Percentiles rank a stretch among this genome's conserved stretches.
Evolutionary conservation across 2,113 vertebrate species (phyloP).

Genomic region (Sebastes schlegelii): DNA sequence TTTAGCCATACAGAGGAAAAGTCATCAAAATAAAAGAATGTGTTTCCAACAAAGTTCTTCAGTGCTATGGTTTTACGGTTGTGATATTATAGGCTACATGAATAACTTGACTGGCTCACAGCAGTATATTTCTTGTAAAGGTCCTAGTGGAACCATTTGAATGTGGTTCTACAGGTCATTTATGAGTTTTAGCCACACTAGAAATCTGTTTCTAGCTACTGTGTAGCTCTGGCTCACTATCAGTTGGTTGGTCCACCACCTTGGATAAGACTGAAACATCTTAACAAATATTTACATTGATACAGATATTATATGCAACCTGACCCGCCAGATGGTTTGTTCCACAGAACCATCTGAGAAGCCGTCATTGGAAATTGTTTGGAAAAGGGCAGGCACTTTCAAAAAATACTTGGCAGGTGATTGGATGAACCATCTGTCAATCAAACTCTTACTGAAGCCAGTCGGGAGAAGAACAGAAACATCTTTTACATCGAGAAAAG

Average conservation of each 20-base stretch:
- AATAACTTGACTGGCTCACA: too few species aligned
- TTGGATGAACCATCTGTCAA: background rate
- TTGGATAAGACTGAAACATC: background rate
- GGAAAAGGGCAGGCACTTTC: background rate
- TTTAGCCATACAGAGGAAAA: background rate
- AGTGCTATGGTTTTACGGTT: background rate
- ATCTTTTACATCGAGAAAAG: background rate
- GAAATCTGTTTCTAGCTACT: background rate
- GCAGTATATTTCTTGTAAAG: background rate
- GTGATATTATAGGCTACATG: too few species aligned
- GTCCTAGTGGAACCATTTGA: background rate
- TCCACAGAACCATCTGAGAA: too few species aligned
- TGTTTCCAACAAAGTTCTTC: background rate
- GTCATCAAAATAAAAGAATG: background rate
- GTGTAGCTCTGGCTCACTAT: background rate
- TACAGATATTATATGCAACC: too few species aligned
- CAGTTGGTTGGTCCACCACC: background rate
- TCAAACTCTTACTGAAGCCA: background rate
- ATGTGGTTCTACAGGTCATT: background rate
- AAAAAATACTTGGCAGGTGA: background rate
- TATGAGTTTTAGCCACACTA: background rate
- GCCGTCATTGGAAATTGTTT: too few species aligned
- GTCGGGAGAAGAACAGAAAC: background rate
- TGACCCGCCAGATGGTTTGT: too few species aligned
- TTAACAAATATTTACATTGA: background rate